A percentile compares a stretch with the other conserved stretches of the same genome.
phyloP scores from a whole-genome alignment of 2,797 vertebrate species.

The Neosalanx taihuensis region DNA sequence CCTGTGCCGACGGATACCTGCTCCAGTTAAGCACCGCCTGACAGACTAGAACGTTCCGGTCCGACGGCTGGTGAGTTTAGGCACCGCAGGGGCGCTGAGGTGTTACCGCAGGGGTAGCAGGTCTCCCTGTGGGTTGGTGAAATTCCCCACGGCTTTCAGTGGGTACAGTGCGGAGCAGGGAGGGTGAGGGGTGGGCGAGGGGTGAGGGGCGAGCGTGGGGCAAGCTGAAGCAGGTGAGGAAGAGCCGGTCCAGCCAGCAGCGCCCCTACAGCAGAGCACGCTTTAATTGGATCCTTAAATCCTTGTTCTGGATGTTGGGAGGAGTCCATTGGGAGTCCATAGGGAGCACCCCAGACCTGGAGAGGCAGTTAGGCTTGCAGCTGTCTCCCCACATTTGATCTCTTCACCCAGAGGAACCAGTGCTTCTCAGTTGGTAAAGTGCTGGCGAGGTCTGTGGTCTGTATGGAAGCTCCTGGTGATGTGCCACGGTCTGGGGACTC shows the following conservation, averaged over 20 bases:
- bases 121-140: conserved; percentile 18
- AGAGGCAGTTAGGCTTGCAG: background rate
- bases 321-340: background rate
- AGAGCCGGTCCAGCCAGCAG: background rate
- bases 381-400: too few species aligned
- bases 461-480: conserved; percentile 13
- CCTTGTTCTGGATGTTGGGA: background rate
- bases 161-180: background rate
- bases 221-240: background rate
- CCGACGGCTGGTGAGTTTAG: conserved; percentile 49
- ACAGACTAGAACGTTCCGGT: conserved; percentile 59
- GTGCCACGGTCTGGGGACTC: conserved; percentile 37
- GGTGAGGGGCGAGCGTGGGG: background rate
- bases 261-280: background rate
- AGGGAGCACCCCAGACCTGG: too few species aligned
- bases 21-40: conserved; percentile 61
- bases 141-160: conserved; percentile 21
- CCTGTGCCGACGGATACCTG: conserved; percentile 66
- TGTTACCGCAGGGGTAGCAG: conserved; percentile 23
- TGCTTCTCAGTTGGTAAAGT: background rate
- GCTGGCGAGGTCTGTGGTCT: background rate
- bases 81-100: conserved; percentile 22
- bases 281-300: background rate
- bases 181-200: background rate
- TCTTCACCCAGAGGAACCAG: too few species aligned